These are phyloP conservation scores for Merops nubicus DNA, from an alignment of 2,113 vertebrate genomes.

Conservation along the genomic window DNA sequence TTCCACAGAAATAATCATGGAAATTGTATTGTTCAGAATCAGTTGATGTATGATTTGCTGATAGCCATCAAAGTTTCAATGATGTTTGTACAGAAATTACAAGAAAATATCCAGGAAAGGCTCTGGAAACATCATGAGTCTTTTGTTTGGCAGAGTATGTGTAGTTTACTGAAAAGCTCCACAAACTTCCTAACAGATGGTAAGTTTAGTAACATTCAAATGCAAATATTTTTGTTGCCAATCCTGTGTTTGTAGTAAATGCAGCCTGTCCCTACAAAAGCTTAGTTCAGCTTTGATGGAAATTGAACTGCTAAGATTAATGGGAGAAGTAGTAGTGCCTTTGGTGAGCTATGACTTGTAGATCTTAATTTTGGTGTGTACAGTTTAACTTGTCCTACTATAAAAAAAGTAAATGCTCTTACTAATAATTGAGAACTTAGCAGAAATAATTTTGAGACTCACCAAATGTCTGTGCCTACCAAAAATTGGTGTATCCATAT, in stretches of 20 bases:
- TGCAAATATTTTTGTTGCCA: background rate
- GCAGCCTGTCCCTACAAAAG: background rate
- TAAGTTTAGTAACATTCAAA: slow-evolving; percentile 65
- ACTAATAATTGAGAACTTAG: background rate
- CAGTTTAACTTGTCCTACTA: background rate
- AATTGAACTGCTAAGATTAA: background rate
- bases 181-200: slow-evolving; percentile 85
- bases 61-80: slow-evolving; percentile 87
- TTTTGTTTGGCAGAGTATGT: slow-evolving; percentile 80
- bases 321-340: background rate
- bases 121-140: slow-evolving; percentile 58
- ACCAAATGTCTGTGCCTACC: background rate
- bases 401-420: background rate
- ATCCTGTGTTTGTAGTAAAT: background rate
- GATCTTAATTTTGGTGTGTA: background rate
- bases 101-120: slow-evolving; percentile 64
- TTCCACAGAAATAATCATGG: slow-evolving; percentile 82
- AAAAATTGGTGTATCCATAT: background rate
- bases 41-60: slow-evolving; percentile 88
- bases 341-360: rapidly evolving
- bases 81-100: slow-evolving; percentile 86
- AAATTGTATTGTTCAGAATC: slow-evolving; percentile 86
- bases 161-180: slow-evolving; percentile 82
- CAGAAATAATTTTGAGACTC: background rate
- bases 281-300: background rate